phyloP scores from a whole-genome alignment of 2,888 invertebrate species.

The Hyles lineata region DNA sequence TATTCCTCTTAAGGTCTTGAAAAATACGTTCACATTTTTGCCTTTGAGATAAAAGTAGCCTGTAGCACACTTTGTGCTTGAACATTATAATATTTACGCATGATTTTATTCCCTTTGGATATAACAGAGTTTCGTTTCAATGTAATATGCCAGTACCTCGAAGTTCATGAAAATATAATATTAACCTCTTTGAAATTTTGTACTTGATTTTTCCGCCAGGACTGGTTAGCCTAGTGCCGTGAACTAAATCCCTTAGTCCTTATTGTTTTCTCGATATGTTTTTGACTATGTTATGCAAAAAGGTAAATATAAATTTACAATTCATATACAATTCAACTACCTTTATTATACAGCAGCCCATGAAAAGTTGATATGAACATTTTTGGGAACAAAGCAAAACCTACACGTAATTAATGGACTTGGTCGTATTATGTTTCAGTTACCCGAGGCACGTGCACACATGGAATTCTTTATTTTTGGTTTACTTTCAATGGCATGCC shows the following conservation, averaged over 20 bases:
- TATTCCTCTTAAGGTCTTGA: not conserved
- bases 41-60: not conserved
- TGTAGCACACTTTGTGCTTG: not conserved
- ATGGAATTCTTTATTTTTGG: constrained; percentile 20
- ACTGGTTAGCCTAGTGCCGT: not conserved
- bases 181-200: not conserved
- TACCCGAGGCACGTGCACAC: constrained; percentile 15
- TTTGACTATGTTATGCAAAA: no score
- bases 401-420: not conserved
- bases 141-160: not conserved
- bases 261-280: not conserved
- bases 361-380: no score
- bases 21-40: not conserved
- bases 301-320: no score
- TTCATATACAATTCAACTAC: no score
- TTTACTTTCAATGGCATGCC: constrained; percentile 11
- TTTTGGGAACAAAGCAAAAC: no score
- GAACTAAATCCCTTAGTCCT: not conserved
- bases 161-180: constrained; percentile 1
- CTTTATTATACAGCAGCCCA: no score
- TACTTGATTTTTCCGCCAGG: not conserved
- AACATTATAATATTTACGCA: not conserved
- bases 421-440: not conserved
- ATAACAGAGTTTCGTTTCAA: not conserved
- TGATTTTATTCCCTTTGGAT: constrained; percentile 7